These are phyloP conservation scores for Cyphomyrmex costatus DNA, from an alignment of 1,140 invertebrate species.

Conservation along the genomic window DNA sequence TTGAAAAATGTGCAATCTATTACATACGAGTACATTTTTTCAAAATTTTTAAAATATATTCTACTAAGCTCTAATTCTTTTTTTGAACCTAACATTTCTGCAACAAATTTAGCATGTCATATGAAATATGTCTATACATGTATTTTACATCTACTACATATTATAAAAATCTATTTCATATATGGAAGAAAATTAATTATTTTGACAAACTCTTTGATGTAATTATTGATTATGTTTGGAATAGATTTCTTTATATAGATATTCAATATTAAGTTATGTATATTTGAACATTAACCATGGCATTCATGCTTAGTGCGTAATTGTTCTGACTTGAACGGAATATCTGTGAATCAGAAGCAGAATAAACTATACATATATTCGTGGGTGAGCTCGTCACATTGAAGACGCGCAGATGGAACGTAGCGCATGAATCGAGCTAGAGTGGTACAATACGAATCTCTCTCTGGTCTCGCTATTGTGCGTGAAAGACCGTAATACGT, in stretches of 20 bases:
- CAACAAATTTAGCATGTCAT: neutral
- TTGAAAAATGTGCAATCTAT: neutral
- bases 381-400: conserved; percentile 56
- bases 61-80: neutral
- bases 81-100: conserved; percentile 4
- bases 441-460: conserved; percentile 65
- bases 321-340: neutral
- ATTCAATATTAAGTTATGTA: neutral
- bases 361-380: conserved; percentile 53
- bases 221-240: neutral
- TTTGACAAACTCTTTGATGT: neutral
- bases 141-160: neutral
- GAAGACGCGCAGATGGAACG: conserved; percentile 65
- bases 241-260: neutral
- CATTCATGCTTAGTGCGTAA: conserved; percentile 23
- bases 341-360: conserved; percentile 24
- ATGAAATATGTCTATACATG: neutral
- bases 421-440: conserved; percentile 32
- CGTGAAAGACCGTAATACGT: conserved; percentile 70
- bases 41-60: neutral
- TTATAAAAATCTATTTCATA: neutral
- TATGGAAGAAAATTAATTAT: neutral
- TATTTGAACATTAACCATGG: conserved; percentile 22
- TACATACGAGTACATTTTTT: neutral
- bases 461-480: conserved; percentile 41